These are phyloP conservation scores for Scaptomyza montana DNA, from an alignment of 1,140 invertebrate genomes.

Conservation along the genomic window DNA sequence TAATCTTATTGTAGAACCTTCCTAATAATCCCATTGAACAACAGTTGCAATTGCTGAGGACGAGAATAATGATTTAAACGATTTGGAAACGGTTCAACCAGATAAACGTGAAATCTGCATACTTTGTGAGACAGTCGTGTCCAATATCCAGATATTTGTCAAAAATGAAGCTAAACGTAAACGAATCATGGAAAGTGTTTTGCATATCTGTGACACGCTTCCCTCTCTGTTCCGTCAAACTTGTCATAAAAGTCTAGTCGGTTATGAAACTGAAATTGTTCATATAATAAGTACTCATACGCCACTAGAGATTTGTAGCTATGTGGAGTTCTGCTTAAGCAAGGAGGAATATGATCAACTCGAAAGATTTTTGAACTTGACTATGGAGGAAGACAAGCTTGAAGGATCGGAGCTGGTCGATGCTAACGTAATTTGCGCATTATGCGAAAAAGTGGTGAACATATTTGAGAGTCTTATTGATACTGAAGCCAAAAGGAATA, in stretches of 20 bases:
- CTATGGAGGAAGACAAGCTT: not conserved
- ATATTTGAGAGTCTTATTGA: not conserved
- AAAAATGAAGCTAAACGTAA: not conserved
- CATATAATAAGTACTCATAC: not conserved
- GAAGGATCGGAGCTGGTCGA: not conserved
- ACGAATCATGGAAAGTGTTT: not conserved
- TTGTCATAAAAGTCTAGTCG: not conserved
- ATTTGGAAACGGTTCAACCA: not conserved
- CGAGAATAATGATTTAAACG: not conserved
- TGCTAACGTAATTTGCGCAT: not conserved
- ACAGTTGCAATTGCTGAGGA: not conserved
- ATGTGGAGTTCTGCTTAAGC: not conserved
- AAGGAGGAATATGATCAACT: not conserved
- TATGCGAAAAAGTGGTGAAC: not conserved
- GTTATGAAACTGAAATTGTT: not conserved
- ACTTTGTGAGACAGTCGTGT: not conserved
- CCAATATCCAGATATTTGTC: not conserved
- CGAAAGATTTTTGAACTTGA: not conserved
- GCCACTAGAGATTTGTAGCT: not conserved
- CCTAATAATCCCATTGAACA: not conserved
- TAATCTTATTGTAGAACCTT: too few species aligned
- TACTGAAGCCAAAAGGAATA: conserved; percentile 1
- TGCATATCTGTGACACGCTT: not conserved
- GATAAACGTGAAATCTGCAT: not conserved
- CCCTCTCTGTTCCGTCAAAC: not conserved